These are phyloP conservation scores for Oscheius myriophilus DNA, from an alignment of 2,888 invertebrate genomes.

Conservation along the genomic window DNA sequence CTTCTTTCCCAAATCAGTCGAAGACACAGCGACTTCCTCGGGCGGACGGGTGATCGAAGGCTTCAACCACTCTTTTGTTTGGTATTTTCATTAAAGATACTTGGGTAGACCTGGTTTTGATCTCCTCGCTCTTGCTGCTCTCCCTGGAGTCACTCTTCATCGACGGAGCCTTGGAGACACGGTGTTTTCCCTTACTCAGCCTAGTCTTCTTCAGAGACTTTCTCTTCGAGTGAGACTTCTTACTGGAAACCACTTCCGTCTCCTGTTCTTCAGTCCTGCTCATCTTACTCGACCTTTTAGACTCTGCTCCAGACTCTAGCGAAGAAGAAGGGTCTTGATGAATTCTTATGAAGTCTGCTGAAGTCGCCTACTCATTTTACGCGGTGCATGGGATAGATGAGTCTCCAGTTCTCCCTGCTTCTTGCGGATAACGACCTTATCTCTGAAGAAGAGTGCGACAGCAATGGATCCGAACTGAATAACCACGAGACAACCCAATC, in stretches of 20 bases:
- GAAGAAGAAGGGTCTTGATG: too few relatives aligned
- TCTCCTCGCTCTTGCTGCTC: too few relatives aligned
- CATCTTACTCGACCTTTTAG: neutral
- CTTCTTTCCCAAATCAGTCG: neutral
- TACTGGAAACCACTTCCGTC: neutral
- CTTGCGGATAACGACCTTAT: slow-evolving; percentile 2
- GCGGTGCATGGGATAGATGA: slow-evolving; percentile 7
- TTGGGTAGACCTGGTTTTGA: too few relatives aligned
- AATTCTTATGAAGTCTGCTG: too few relatives aligned
- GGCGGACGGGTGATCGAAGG: neutral
- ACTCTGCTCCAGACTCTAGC: too few relatives aligned
- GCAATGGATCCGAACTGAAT: slow-evolving; percentile 6
- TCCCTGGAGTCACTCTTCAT: neutral
- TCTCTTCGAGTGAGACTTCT: neutral
- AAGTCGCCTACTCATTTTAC: neutral
- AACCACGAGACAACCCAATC: neutral
- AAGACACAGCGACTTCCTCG: neutral
- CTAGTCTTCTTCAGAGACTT: neutral
- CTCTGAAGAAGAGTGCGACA: slow-evolving; percentile 1
- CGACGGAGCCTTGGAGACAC: neutral
- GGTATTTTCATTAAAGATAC: too few relatives aligned
- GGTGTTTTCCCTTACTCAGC: neutral
- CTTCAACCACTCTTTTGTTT: too few relatives aligned
- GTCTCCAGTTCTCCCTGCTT: slow-evolving; percentile 12
- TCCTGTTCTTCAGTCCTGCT: slow-evolving; percentile 2